Conservation (phyloP, 1,140 invertebrate genomes). For the Eueides isabella region DNA sequence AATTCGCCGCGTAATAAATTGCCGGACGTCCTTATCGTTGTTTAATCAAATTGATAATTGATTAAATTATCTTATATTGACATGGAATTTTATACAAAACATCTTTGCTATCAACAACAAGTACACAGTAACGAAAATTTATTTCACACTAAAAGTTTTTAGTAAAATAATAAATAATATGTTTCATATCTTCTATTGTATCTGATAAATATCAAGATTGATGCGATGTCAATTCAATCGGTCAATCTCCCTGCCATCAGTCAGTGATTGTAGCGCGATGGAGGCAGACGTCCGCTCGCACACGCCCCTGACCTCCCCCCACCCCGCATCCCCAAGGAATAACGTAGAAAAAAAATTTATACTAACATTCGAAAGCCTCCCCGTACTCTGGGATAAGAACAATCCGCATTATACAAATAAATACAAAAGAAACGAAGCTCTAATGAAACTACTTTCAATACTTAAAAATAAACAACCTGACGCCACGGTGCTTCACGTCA, state of each 20-base stretch:
- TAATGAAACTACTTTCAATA: slow-evolving; percentile 20
- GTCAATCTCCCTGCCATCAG: slow-evolving; percentile 27
- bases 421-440: slow-evolving; percentile 20
- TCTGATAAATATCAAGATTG: neutral
- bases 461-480: slow-evolving; percentile 23
- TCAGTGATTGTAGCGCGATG: slow-evolving; percentile 14
- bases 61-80: neutral
- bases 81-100: neutral
- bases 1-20: neutral
- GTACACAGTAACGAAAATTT: too few relatives aligned
- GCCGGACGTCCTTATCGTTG: neutral
- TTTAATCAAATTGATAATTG: neutral
- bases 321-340: neutral
- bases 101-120: too few relatives aligned
- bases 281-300: neutral
- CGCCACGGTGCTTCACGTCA: slow-evolving; percentile 31
- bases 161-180: too few relatives aligned
- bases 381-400: slow-evolving; percentile 32
- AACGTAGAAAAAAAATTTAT: slow-evolving; percentile 31
- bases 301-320: neutral
- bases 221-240: neutral
- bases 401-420: slow-evolving; percentile 32
- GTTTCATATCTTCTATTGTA: neutral
- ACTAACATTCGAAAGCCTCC: slow-evolving; percentile 21
- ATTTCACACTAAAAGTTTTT: neutral